These are phyloP conservation scores for Lophius piscatorius DNA, from an alignment of 2,113 vertebrate genomes.

Conservation along the genomic window DNA sequence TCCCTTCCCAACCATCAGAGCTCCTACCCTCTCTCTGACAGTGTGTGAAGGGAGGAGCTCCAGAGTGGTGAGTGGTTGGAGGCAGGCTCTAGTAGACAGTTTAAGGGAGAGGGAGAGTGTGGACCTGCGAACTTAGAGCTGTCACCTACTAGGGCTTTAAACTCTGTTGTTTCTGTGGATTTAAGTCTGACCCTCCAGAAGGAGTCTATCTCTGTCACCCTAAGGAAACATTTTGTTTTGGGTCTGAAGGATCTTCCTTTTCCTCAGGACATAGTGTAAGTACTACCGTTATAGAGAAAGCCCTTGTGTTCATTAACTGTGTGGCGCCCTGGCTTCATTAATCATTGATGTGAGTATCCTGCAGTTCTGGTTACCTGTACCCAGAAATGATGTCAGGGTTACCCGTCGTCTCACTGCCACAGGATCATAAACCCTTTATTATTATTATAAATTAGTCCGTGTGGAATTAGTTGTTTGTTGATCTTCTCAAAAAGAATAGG, in stretches of 20 bases:
- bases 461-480: slow-evolving; percentile 48
- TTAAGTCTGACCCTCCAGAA: slow-evolving; percentile 38
- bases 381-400: slow-evolving; percentile 34
- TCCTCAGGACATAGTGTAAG: slow-evolving; percentile 35
- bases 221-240: slow-evolving; percentile 22
- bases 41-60: slow-evolving; percentile 64
- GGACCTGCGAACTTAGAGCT: slow-evolving; percentile 53
- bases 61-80: slow-evolving; percentile 27
- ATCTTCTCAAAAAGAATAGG: slow-evolving; percentile 46
- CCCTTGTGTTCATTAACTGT: slow-evolving; percentile 63
- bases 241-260: slow-evolving; percentile 38
- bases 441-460: slow-evolving; percentile 4
- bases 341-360: slow-evolving; percentile 65
- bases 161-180: slow-evolving; percentile 48
- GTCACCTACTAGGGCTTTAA: slow-evolving; percentile 36
- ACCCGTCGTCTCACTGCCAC: slow-evolving; percentile 30
- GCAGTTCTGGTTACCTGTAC: slow-evolving; percentile 63
- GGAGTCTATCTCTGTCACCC: slow-evolving; percentile 27
- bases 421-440: slow-evolving; percentile 33
- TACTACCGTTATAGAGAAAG: slow-evolving; percentile 62
- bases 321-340: slow-evolving; percentile 51
- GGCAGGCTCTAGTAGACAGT: slow-evolving; percentile 64
- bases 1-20: slow-evolving; percentile 1
- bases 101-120: slow-evolving; percentile 60
- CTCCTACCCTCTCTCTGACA: slow-evolving; percentile 15